Percentiles rank a stretch among this genome's conserved stretches.
Evolutionary conservation across 1,140 invertebrate species (phyloP).

Genomic region (Drosophila littoralis): DNA sequence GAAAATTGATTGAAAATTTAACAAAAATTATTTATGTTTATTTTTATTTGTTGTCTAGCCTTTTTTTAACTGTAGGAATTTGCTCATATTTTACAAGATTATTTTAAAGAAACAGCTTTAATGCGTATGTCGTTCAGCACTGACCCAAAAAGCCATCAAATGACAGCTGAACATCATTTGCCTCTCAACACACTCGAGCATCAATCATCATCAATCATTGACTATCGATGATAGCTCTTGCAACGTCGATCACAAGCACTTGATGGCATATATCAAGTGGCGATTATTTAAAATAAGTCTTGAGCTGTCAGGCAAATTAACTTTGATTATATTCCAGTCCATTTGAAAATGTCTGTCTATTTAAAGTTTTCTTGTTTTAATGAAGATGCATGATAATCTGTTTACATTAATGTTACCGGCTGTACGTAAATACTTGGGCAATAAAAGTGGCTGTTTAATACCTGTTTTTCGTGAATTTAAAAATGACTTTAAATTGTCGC

Average conservation of each 20-base stretch:
- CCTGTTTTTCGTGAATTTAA: slow-evolving; percentile 64
- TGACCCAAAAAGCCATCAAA: slow-evolving; percentile 13
- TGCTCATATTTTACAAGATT: background rate
- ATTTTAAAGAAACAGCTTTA: background rate
- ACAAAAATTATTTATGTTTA: background rate
- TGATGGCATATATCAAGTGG: slow-evolving; percentile 48
- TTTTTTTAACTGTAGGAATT: too few species aligned
- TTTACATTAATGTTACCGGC: slow-evolving; percentile 57
- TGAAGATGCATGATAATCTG: slow-evolving; percentile 60
- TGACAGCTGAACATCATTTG: slow-evolving; percentile 24
- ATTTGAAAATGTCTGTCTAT: slow-evolving; percentile 24
- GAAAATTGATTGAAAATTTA: slow-evolving; percentile 11
- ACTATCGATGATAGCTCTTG: slow-evolving; percentile 11
- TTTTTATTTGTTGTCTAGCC: too few species aligned
- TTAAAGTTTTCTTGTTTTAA: slow-evolving; percentile 49
- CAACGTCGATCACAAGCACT: slow-evolving; percentile 37
- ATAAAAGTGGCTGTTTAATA: slow-evolving; percentile 51
- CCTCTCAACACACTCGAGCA: slow-evolving; percentile 20
- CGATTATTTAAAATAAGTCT: slow-evolving; percentile 70
- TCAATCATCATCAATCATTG: slow-evolving; percentile 77
- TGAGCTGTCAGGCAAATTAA: slow-evolving; percentile 35
- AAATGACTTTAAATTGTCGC: slow-evolving; percentile 45
- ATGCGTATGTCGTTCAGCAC: background rate
- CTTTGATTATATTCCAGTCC: slow-evolving; percentile 37
- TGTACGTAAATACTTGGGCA: slow-evolving; percentile 43